Base-by-base conservation (phyloP, 2,888 invertebrate species). In the Pseudococcus longispinus region DNA sequence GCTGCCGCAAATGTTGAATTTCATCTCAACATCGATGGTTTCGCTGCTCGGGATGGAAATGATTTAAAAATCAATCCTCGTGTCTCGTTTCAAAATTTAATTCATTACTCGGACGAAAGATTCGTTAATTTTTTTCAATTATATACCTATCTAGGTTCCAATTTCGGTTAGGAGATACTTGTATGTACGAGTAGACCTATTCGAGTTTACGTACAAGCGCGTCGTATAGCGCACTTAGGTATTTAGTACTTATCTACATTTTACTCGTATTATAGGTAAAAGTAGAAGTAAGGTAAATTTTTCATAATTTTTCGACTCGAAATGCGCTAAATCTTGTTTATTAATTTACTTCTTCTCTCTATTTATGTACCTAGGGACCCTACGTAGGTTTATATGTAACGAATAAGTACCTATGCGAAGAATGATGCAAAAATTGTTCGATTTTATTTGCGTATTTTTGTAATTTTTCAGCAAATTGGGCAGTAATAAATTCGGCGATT, bases 401-500 rank as follows among this genome's bases (percentile, higher is more conserved):
- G 13, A 13, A 46, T 46, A 37, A 37, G 8, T 4, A 37, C 4
- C 37, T 37, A 8, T 37, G 37, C 37, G 8, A 6, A 37, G n/a
- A n/a, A n/a, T n/a, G 5, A 4, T 37, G 37, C 37, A 37, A 37
- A 37, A 37, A 37, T 6, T 37, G 5, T 6, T 37, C 37, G n/a
- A n/a, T n/a, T n/a, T n/a, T 37, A 37, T 37, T 37, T 37, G 9
- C 37, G 37, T 46, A 15, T 46, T 0, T 15, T 15, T 18, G 51
- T 11, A 65, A 26, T 65, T 26, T 23, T 65, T 26, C 65, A 26
- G 23, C 65, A 65, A 65, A 65, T 11, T 32, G 74, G 74, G 74
- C 1, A 74, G 32, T 5, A 74, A 37, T 74, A 74, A 74, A 74
- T 74, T 95, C 91, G 96, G 96, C 90, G 96, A 96, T 91, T 96